These are phyloP conservation scores for Sinocyclocheilus rhinocerous DNA, from an alignment of 2,113 vertebrate species.

Conservation along the genomic window DNA sequence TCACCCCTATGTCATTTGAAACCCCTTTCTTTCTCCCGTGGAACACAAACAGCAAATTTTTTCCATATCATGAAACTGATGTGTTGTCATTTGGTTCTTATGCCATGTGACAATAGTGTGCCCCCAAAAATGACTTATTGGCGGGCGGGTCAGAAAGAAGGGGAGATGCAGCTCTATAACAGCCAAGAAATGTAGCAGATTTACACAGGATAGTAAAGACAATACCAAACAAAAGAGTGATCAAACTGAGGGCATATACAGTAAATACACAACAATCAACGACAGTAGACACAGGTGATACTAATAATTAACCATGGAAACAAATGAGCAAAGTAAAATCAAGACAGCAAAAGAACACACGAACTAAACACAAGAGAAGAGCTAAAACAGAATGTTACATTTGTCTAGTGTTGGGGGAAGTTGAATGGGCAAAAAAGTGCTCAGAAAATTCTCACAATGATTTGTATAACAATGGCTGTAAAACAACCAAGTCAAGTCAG, in stretches of 20 bases:
- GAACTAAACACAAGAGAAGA: too few relatives aligned
- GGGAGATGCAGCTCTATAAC: background rate
- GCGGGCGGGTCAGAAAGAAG: too few relatives aligned
- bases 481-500: too few relatives aligned
- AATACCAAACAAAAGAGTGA: background rate
- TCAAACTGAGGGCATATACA: too few relatives aligned
- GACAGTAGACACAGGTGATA: too few relatives aligned
- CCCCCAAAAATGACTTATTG: background rate
- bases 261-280: too few relatives aligned
- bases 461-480: too few relatives aligned
- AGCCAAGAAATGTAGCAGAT: background rate
- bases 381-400: too few relatives aligned
- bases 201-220: background rate
- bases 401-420: too few relatives aligned
- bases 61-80: background rate
- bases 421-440: too few relatives aligned
- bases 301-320: too few relatives aligned
- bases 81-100: background rate
- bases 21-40: background rate
- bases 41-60: background rate
- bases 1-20: background rate
- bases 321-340: background rate
- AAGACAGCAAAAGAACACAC: background rate
- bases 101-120: background rate
- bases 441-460: too few relatives aligned